phyloP scores from a whole-genome alignment of 2,113 vertebrate species.

The Etia nguti region DNA sequence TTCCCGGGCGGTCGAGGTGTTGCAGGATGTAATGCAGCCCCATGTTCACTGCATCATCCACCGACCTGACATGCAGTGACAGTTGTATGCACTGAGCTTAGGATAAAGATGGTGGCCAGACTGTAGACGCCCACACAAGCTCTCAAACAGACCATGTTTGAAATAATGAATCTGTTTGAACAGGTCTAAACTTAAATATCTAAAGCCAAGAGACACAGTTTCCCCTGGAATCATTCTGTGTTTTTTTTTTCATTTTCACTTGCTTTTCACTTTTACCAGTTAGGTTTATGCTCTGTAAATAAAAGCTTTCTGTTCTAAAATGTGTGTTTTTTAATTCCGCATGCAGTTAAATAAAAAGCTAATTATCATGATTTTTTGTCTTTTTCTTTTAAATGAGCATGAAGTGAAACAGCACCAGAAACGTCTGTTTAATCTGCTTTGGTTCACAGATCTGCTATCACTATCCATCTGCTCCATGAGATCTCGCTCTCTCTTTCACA shows the following conservation, averaged over 20 bases:
- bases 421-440: constrained; percentile 13
- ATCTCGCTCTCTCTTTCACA: neutral
- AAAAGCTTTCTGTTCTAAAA: neutral
- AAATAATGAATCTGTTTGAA: neutral
- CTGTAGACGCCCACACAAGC: neutral
- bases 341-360: neutral
- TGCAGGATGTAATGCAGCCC: too few relatives aligned
- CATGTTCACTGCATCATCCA: too few relatives aligned
- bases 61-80: neutral
- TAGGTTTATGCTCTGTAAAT: neutral
- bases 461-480: constrained; percentile 30
- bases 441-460: constrained; percentile 32
- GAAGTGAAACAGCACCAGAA: constrained; percentile 1
- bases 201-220: neutral
- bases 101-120: neutral
- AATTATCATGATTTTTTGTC: neutral
- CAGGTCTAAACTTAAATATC: neutral
- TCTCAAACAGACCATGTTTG: neutral
- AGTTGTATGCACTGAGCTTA: neutral
- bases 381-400: neutral
- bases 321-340: neutral
- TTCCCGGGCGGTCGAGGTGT: too few relatives aligned
- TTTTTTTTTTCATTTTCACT: neutral
- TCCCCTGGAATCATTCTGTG: neutral
- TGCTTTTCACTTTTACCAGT: neutral